Percentiles rank a stretch among this genome's conserved stretches.
Evolutionary conservation across 2,113 vertebrate species (phyloP).

Genomic region (Coturnix japonica): DNA sequence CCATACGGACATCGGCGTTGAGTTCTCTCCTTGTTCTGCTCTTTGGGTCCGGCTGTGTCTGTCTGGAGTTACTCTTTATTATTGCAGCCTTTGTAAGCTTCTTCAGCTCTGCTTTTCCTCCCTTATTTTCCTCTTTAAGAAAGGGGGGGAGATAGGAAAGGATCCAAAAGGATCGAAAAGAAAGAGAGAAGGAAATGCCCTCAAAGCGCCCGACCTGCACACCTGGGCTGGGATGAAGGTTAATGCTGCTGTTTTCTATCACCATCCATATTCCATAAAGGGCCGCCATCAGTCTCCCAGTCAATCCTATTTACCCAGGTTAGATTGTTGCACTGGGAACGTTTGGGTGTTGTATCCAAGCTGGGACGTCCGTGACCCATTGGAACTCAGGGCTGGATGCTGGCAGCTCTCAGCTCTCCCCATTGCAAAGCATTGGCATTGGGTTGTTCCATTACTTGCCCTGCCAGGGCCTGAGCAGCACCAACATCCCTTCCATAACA

Average conservation of each 20-base stretch:
- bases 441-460: accelerated
- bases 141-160: background rate
- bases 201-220: background rate
- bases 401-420: no score
- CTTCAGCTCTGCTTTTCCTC: background rate
- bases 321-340: background rate
- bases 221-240: background rate
- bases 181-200: background rate
- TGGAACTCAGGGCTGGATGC: no score
- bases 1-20: background rate
- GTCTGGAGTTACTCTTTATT: slow-evolving; percentile 16
- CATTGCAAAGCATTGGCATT: no score
- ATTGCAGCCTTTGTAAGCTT: background rate
- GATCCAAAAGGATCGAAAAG: background rate
- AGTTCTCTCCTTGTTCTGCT: slow-evolving; percentile 31
- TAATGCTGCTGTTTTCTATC: background rate
- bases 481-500: background rate
- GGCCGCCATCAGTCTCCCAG: slow-evolving; percentile 3
- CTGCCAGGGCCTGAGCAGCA: background rate
- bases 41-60: background rate
- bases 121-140: background rate
- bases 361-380: background rate
- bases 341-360: no score
- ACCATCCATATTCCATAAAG: slow-evolving; percentile 13
- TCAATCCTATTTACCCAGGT: slow-evolving; percentile 19